These are phyloP conservation scores for Operophtera brumata DNA, from an alignment of 2,888 invertebrate genomes.

Conservation along the genomic window DNA sequence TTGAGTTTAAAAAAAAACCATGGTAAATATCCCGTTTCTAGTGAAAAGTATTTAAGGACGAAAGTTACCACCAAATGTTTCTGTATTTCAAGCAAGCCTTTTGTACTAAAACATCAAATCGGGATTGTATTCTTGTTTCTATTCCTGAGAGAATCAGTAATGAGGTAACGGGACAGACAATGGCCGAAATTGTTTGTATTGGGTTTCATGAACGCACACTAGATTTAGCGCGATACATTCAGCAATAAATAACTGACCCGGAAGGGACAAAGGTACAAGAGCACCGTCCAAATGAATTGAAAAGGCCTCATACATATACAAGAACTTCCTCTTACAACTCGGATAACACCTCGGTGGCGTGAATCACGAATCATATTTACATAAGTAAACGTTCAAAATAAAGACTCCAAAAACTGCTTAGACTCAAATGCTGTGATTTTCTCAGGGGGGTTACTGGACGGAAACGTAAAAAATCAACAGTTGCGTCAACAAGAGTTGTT, in stretches of 20 bases:
- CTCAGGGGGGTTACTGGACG: too few species aligned
- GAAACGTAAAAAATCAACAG: too few species aligned
- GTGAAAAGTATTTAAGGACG: too few species aligned
- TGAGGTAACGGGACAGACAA: slow-evolving; percentile 40
- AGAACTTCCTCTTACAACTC: slow-evolving; percentile 53
- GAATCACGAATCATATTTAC: slow-evolving; percentile 63
- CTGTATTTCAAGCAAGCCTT: background rate
- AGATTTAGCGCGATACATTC: slow-evolving; percentile 68
- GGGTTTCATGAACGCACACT: slow-evolving; percentile 57
- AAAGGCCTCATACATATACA: slow-evolving; percentile 78
- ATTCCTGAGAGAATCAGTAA: slow-evolving; percentile 34
- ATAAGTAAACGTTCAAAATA: slow-evolving; percentile 34
- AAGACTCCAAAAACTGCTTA: background rate
- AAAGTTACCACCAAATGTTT: too few species aligned
- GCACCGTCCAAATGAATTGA: slow-evolving; percentile 76
- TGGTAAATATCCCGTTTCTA: too few species aligned
- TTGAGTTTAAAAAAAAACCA: too few species aligned
- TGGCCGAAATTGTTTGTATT: slow-evolving; percentile 48
- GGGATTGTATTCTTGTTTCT: slow-evolving; percentile 9
- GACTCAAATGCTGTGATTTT: background rate
- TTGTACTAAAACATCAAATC: slow-evolving; percentile 7
- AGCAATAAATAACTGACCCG: slow-evolving; percentile 78
- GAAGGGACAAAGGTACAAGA: slow-evolving; percentile 75
- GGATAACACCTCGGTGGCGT: slow-evolving; percentile 56
- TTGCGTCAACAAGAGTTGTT: too few species aligned